phyloP scores from a whole-genome alignment of 2,113 vertebrate species.

The Hydrochoerus hydrochaeris region DNA sequence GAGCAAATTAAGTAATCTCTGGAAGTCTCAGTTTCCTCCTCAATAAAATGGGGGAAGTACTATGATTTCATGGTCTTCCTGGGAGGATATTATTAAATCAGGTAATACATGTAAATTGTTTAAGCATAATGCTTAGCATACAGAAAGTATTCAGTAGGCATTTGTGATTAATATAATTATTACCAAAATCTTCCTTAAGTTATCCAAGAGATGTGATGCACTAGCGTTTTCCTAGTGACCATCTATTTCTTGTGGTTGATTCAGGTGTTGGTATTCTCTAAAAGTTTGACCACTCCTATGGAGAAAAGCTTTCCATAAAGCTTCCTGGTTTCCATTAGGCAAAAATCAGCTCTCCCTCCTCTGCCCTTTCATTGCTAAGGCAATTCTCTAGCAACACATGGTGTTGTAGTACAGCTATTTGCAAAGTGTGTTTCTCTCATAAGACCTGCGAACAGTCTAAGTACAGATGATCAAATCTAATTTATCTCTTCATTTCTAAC shows the following conservation, averaged over 20 bases:
- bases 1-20: neutral
- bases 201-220: neutral
- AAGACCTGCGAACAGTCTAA: neutral
- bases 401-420: neutral
- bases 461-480: neutral
- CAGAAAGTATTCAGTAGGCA: neutral
- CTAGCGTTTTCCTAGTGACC: neutral
- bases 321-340: neutral
- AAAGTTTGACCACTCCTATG: neutral
- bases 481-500: constrained; percentile 1
- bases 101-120: neutral
- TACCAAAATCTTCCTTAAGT: neutral
- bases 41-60: neutral
- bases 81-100: neutral
- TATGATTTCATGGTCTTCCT: neutral
- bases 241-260: neutral
- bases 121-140: neutral
- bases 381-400: neutral
- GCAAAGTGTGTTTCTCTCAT: neutral
- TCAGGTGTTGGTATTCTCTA: neutral
- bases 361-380: neutral
- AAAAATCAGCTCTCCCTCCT: neutral
- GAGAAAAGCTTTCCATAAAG: constrained; percentile 21
- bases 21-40: neutral
- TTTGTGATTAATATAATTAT: neutral